Evolutionary conservation across 2,113 vertebrate genomes (phyloP).

Genomic region (Orycteropus afer): DNA sequence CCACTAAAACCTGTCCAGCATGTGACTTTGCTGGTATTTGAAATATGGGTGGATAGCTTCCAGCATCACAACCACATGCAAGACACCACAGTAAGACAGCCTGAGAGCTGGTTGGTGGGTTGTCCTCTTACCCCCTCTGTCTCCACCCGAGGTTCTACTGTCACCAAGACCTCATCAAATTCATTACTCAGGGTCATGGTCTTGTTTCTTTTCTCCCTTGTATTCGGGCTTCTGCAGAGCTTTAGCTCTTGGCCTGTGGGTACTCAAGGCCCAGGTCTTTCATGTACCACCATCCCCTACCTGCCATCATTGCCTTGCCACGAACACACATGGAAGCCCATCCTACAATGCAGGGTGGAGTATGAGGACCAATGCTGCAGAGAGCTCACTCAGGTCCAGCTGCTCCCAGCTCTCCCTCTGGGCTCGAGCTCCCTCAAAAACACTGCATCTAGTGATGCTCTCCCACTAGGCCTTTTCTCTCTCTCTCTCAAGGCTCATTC

Average conservation of each 20-base stretch:
- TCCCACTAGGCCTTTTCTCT: background rate
- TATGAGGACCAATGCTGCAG: background rate
- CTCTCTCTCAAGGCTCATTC: no score
- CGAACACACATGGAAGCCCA: accelerated
- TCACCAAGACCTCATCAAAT: accelerated
- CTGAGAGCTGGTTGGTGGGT: background rate
- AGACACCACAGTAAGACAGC: no score
- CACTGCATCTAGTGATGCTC: background rate
- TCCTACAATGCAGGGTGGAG: accelerated
- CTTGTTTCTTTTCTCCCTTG: accelerated
- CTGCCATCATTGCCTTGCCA: accelerated
- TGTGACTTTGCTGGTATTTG: no score
- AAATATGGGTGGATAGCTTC: no score
- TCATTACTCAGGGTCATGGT: accelerated
- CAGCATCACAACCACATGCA: no score
- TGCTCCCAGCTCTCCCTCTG: accelerated
- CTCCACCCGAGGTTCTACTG: accelerated
- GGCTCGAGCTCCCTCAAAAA: background rate
- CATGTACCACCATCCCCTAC: no score
- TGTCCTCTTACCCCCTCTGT: accelerated
- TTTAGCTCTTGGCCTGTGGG: accelerated
- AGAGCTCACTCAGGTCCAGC: background rate
- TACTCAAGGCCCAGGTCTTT: no score
- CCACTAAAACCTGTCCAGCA: no score
- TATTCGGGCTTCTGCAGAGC: background rate